These are phyloP conservation scores for Toxotes jaculatrix DNA, from an alignment of 2,113 vertebrate species.

Conservation along the genomic window DNA sequence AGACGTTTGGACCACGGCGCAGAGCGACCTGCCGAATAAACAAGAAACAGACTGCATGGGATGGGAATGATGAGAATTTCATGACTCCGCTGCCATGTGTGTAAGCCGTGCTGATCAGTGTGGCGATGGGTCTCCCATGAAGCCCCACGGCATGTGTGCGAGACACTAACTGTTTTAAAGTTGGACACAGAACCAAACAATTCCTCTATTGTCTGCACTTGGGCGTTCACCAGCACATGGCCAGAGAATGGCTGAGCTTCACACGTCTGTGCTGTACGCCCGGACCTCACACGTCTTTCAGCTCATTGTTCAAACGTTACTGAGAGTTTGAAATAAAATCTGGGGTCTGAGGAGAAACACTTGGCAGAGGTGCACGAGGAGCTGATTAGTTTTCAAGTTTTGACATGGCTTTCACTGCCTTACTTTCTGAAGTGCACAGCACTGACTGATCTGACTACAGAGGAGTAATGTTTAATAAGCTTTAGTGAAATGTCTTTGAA, in stretches of 20 bases:
- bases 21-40: conserved; percentile 51
- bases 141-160: neutral
- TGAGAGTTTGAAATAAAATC: conserved; percentile 47
- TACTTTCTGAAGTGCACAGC: conserved; percentile 5
- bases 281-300: conserved; percentile 64
- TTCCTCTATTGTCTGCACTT: conserved; percentile 58
- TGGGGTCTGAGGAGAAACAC: conserved; percentile 39
- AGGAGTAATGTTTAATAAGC: neutral
- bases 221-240: conserved; percentile 53
- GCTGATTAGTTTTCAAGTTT: conserved; percentile 31
- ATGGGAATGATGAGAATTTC: conserved; percentile 35
- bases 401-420: neutral
- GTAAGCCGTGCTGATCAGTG: conserved; percentile 23
- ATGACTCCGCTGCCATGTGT: conserved; percentile 36
- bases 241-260: conserved; percentile 50
- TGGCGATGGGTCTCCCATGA: conserved; percentile 33
- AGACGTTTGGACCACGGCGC: conserved; percentile 55
- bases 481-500: conserved; percentile 1
- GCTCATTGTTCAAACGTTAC: conserved; percentile 57
- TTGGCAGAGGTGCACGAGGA: conserved; percentile 29
- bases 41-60: conserved; percentile 53
- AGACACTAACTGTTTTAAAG: conserved; percentile 28
- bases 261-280: conserved; percentile 28
- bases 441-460: neutral
- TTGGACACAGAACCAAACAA: conserved; percentile 34